A percentile compares a stretch with the other conserved stretches of the same genome.
These are phyloP conservation scores for Diaphora mendica DNA, from an alignment of 2,888 invertebrate genomes.

Conservation along the genomic window DNA sequence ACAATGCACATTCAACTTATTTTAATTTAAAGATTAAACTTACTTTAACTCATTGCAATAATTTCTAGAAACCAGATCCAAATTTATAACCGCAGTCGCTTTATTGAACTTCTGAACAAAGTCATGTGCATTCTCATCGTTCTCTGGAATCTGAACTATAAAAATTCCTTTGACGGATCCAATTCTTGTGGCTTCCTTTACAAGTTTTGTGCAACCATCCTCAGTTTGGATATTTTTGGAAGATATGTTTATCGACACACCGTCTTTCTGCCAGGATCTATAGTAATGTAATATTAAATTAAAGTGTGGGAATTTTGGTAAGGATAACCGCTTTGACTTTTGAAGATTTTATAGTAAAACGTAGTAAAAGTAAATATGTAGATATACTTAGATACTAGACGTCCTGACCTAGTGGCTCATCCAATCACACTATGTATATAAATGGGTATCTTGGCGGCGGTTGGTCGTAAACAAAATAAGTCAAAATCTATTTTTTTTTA, in stretches of 20 bases:
- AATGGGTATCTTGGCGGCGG: too few species aligned
- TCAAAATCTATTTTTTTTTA: too few species aligned
- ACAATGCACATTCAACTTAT: not conserved
- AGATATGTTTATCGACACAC: constrained; percentile 57
- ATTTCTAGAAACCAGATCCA: constrained; percentile 62
- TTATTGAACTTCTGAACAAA: constrained; percentile 57
- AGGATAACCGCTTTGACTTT: too few species aligned
- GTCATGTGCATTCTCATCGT: constrained; percentile 42
- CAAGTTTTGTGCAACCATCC: constrained; percentile 55
- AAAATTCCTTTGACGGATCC: constrained; percentile 66
- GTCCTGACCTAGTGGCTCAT: too few species aligned
- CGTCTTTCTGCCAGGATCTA: constrained; percentile 62
- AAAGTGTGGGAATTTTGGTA: too few species aligned
- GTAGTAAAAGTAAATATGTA: too few species aligned
- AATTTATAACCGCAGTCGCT: constrained; percentile 58
- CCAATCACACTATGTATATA: too few species aligned
- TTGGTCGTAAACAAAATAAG: too few species aligned
- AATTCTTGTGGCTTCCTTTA: constrained; percentile 59
- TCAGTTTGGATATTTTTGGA: constrained; percentile 60
- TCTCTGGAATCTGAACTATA: constrained; percentile 51
- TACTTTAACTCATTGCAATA: constrained; percentile 62
- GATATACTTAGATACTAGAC: too few species aligned
- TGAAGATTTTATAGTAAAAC: too few species aligned
- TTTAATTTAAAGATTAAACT: constrained; percentile 7
- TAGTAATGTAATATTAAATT: constrained; percentile 3